Conservation (phyloP, 2,113 vertebrate genomes). For the Nanorana parkeri region DNA sequence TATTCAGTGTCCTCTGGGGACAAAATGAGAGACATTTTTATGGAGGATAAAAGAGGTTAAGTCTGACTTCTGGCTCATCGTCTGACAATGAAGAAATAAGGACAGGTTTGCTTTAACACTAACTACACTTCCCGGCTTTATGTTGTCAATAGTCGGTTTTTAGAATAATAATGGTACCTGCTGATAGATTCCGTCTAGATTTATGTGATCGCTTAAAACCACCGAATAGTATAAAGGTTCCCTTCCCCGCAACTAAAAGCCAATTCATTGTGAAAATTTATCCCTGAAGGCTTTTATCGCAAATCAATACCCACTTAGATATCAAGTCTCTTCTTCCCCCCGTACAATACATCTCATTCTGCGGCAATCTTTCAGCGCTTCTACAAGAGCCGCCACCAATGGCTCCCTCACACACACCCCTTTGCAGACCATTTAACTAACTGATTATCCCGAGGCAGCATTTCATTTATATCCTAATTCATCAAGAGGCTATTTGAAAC, state of each 20-base stretch:
- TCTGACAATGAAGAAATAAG: no score
- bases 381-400: background rate
- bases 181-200: conserved; percentile 12
- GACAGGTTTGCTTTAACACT: no score
- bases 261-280: background rate
- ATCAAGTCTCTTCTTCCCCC: conserved; percentile 10
- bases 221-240: conserved; percentile 19
- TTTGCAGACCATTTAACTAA: no score
- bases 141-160: background rate
- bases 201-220: conserved; percentile 10
- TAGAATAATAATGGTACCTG: conserved; percentile 1
- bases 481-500: no score
- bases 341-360: conserved; percentile 27
- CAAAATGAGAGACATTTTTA: no score
- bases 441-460: no score
- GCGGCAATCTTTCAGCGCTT: conserved; percentile 23
- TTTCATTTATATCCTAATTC: background rate
- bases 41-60: no score
- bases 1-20: no score
- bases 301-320: conserved; percentile 30
- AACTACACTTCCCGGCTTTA: no score
- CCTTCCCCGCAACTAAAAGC: conserved; percentile 27
- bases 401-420: no score
- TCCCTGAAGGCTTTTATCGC: conserved; percentile 38
- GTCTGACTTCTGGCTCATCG: no score